These are phyloP conservation scores for Leptinotarsa lineolata DNA, from an alignment of 1,140 invertebrate species.

Conservation along the genomic window DNA sequence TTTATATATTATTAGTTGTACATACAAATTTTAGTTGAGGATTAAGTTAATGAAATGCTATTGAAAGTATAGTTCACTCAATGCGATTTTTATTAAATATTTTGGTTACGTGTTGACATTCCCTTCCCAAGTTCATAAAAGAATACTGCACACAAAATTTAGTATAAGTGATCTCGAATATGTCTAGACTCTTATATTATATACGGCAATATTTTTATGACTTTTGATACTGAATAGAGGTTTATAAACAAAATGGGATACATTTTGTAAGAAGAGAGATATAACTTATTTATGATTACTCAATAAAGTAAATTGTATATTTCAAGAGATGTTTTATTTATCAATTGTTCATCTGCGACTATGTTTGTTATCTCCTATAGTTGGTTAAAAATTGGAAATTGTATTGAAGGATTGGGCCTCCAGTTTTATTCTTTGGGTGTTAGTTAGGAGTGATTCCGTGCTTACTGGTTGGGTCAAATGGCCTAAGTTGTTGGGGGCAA, in stretches of 20 bases:
- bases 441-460: no score
- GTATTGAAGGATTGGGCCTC: no score
- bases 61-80: slow-evolving; percentile 6
- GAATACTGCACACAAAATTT: slow-evolving; percentile 5
- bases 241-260: slow-evolving; percentile 3
- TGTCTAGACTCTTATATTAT: background rate
- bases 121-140: background rate
- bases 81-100: background rate
- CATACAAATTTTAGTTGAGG: slow-evolving; percentile 4
- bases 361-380: no score
- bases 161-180: background rate
- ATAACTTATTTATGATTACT: background rate
- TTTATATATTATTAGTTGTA: slow-evolving; percentile 15
- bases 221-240: slow-evolving; percentile 13
- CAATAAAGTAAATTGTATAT: slow-evolving; percentile 4
- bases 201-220: slow-evolving; percentile 7
- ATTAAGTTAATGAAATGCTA: background rate
- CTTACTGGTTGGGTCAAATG: no score
- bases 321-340: background rate
- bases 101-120: slow-evolving; percentile 4
- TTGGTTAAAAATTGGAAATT: no score
- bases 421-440: no score
- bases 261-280: background rate
- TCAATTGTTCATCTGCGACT: no score
- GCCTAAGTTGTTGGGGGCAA: no score